Conservation (phyloP, 2,113 vertebrate species). For the Paramisgurnus dabryanus region DNA sequence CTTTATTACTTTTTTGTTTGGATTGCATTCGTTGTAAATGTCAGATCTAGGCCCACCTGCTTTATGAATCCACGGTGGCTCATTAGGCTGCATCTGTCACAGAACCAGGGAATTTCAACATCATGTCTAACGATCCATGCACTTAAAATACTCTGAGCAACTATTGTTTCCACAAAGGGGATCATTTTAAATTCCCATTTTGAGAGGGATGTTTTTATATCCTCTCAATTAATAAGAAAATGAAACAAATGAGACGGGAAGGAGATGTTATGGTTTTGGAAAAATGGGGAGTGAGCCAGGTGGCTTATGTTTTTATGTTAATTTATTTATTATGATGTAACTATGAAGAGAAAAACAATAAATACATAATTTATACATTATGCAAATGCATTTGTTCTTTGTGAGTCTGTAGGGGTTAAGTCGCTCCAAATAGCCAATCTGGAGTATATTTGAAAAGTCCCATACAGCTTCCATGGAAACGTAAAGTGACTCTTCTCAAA, state of each 20-base stretch:
- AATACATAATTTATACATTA: not conserved
- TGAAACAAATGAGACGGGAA: constrained; percentile 3
- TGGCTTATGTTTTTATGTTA: not conserved
- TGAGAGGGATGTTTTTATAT: constrained; percentile 55
- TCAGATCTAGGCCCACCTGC: constrained; percentile 42
- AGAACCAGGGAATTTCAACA: constrained; percentile 15
- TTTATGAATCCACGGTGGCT: constrained; percentile 58
- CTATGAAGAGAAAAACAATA: not conserved
- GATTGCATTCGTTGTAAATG: constrained; percentile 23
- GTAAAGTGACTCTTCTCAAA: too few species aligned
- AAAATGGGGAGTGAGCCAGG: not conserved
- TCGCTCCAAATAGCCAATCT: not conserved
- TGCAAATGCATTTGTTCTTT: not conserved
- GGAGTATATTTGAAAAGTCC: too few species aligned
- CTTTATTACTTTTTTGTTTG: not conserved
- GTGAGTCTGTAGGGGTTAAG: too few species aligned
- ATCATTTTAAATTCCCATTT: constrained; percentile 29
- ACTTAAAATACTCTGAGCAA: constrained; percentile 54
- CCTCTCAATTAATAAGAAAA: constrained; percentile 67
- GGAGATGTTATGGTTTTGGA: constrained; percentile 20
- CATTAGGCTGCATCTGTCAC: constrained; percentile 54
- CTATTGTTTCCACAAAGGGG: constrained; percentile 51
- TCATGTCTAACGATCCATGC: constrained; percentile 17
- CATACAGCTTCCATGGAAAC: too few species aligned
- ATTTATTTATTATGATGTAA: not conserved